Percentiles rank a stretch among this genome's conserved stretches.
These are phyloP conservation scores for Tenthredo notha DNA, from an alignment of 2,888 invertebrate genomes.

Conservation along the genomic window DNA sequence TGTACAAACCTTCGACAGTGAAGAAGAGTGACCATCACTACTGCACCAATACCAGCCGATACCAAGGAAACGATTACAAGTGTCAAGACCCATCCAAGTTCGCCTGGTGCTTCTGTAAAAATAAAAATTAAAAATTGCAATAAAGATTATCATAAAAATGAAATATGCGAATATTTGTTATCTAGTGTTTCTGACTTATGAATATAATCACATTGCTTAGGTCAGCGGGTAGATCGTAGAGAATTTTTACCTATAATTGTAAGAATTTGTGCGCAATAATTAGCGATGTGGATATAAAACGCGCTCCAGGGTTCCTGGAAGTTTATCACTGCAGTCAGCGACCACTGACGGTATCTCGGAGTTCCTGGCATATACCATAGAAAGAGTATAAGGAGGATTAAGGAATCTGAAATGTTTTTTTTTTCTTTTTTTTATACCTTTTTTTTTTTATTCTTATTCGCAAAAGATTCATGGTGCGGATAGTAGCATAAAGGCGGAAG, in stretches of 20 bases:
- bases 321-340: slow-evolving; percentile 3
- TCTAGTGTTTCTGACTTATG: not conserved
- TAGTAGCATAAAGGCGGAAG: not conserved
- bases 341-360: not conserved
- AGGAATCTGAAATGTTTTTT: not conserved
- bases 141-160: not conserved
- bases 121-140: not conserved
- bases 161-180: not conserved
- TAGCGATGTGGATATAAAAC: slow-evolving; percentile 47
- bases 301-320: slow-evolving; percentile 26
- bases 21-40: slow-evolving; percentile 86
- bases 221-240: not conserved
- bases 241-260: not conserved
- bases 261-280: slow-evolving; percentile 13
- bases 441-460: not conserved
- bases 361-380: not conserved
- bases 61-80: slow-evolving; percentile 86
- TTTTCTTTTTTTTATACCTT: not conserved
- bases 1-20: slow-evolving; percentile 83
- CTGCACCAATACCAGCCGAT: slow-evolving; percentile 86
- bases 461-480: not conserved
- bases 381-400: not conserved
- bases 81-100: slow-evolving; percentile 86
- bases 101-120: slow-evolving; percentile 82
- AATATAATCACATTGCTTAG: not conserved